These are phyloP conservation scores for Sarotherodon lohbergeri DNA, from an alignment of 2,113 vertebrate genomes.

Conservation along the genomic window DNA sequence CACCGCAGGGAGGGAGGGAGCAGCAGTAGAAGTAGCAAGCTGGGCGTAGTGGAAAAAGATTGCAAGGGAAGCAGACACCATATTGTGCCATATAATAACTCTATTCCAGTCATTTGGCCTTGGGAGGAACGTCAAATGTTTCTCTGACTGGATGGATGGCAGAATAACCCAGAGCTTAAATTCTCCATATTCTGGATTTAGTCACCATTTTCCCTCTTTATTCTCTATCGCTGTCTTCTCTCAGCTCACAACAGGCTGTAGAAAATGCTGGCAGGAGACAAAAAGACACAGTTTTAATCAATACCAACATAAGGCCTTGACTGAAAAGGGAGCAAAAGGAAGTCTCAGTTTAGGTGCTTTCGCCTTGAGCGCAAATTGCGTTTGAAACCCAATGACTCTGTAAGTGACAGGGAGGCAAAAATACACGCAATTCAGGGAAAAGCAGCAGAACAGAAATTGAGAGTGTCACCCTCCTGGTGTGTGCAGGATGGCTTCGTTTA, in stretches of 20 bases:
- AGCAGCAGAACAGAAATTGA: neutral
- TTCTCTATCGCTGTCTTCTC: slow-evolving; percentile 28
- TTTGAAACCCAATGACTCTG: slow-evolving; percentile 25
- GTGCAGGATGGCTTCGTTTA: neutral
- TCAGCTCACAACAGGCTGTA: slow-evolving; percentile 39
- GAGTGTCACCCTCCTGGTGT: neutral
- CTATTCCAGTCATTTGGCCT: slow-evolving; percentile 34
- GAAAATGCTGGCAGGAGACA: slow-evolving; percentile 58
- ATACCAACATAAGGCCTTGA: slow-evolving; percentile 60
- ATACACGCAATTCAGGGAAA: slow-evolving; percentile 11
- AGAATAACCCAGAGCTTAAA: neutral
- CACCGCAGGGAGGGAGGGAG: slow-evolving; percentile 20
- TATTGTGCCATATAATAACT: slow-evolving; percentile 34
- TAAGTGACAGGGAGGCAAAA: slow-evolving; percentile 2
- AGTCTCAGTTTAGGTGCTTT: slow-evolving; percentile 24
- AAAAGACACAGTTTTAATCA: slow-evolving; percentile 63
- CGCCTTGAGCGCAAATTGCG: slow-evolving; percentile 48
- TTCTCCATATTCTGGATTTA: slow-evolving; percentile 11
- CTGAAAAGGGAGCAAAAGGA: slow-evolving; percentile 19
- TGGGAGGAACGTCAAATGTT: slow-evolving; percentile 16
- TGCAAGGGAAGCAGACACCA: slow-evolving; percentile 23
- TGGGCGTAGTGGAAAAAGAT: slow-evolving; percentile 17
- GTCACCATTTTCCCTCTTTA: slow-evolving; percentile 17
- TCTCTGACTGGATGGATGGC: slow-evolving; percentile 8
- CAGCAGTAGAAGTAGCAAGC: slow-evolving; percentile 2